Conservation (phyloP, 1,140 invertebrate species). For the Zeugodacus cucurbitae region DNA sequence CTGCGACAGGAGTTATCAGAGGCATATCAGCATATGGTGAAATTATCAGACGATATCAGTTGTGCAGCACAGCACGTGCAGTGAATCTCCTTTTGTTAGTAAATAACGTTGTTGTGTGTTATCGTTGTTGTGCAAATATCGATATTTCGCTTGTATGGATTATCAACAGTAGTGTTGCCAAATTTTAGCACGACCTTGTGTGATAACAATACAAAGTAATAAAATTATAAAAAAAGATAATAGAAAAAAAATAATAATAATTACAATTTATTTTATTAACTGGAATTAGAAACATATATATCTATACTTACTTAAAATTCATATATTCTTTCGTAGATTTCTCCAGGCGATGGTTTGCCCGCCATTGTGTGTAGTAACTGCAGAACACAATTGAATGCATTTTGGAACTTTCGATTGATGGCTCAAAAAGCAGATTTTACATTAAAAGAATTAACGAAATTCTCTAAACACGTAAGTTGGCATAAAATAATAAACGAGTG, state of each 20-base stretch:
- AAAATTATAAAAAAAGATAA: neutral
- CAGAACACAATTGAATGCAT: slow-evolving; percentile 54
- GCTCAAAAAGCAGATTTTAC: slow-evolving; percentile 56
- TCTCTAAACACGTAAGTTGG: slow-evolving; percentile 48
- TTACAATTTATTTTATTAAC: neutral
- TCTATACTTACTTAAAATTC: too few species aligned
- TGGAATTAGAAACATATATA: neutral
- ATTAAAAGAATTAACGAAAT: slow-evolving; percentile 53
- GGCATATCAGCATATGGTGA: neutral
- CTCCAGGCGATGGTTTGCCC: slow-evolving; percentile 57
- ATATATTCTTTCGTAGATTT: neutral
- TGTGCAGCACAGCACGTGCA: neutral
- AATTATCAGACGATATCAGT: neutral
- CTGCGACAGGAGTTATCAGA: neutral
- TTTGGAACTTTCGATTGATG: slow-evolving; percentile 61
- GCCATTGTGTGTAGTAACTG: slow-evolving; percentile 58
- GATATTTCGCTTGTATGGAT: neutral
- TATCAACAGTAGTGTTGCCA: neutral
- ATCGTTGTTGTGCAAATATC: slow-evolving; percentile 5
- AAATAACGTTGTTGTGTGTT: slow-evolving; percentile 2
- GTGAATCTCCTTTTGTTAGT: slow-evolving; percentile 20
- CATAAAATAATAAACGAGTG: neutral
- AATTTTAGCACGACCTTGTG: neutral
- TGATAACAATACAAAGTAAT: neutral
- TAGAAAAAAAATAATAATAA: neutral